phyloP scores from a whole-genome alignment of 2,888 invertebrate species.

The Steinernema carpocapsae region DNA sequence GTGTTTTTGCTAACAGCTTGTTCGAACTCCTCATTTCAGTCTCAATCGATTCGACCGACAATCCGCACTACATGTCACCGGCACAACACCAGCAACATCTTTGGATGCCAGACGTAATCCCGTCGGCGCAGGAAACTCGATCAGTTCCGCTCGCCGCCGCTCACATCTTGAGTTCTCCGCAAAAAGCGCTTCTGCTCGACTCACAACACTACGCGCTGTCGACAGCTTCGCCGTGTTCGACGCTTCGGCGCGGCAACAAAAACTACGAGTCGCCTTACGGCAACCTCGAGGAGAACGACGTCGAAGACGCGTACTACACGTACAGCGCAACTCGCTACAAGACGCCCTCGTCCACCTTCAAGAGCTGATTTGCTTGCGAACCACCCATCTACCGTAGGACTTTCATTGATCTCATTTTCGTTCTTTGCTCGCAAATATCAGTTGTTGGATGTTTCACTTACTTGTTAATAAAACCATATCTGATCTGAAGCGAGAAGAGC shows the following conservation, averaged over 20 bases:
- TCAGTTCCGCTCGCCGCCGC: constrained; percentile 29
- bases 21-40: constrained; percentile 19
- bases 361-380: not conserved
- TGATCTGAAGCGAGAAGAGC: no score
- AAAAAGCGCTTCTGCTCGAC: constrained; percentile 31
- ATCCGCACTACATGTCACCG: not conserved
- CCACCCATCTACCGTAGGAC: not conserved
- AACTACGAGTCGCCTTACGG: constrained; percentile 35
- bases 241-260: constrained; percentile 8
- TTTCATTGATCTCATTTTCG: constrained; percentile 24
- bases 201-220: constrained; percentile 30
- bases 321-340: constrained; percentile 39
- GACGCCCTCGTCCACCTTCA: constrained; percentile 21
- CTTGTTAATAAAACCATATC: not conserved
- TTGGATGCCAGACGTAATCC: constrained; percentile 57
- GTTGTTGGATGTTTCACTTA: not conserved
- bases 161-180: constrained; percentile 29
- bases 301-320: constrained; percentile 65
- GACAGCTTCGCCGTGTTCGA: not conserved
- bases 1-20: not conserved
- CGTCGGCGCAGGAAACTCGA: constrained; percentile 29
- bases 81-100: not conserved
- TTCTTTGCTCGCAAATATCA: not conserved
- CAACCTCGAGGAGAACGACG: constrained; percentile 51
- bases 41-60: constrained; percentile 14